Evolutionary conservation across 2,113 vertebrate genomes (phyloP).

Genomic region (Leptosomus discolor): DNA sequence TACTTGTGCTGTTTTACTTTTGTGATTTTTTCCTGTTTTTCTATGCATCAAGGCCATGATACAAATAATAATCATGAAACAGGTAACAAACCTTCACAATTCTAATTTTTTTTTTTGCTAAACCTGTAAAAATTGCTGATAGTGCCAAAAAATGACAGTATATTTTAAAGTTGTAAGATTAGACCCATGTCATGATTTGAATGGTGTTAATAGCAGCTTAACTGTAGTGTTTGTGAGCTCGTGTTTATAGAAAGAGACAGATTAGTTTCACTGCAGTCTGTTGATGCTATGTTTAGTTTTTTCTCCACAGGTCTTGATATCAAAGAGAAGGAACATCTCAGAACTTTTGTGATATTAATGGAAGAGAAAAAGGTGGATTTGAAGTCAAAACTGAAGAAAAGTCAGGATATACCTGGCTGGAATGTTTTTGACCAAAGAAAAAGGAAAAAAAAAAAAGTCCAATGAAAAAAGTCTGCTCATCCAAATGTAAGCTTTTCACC

Average conservation of each 20-base stretch:
- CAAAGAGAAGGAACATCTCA: background rate
- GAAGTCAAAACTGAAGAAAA: background rate
- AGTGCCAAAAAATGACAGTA: background rate
- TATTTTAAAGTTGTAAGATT: background rate
- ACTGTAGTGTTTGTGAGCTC: background rate
- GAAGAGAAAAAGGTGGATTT: background rate
- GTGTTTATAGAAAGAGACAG: background rate
- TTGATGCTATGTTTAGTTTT: background rate
- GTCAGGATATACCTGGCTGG: fast-evolving
- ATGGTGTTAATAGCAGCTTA: background rate
- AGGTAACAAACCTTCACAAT: background rate
- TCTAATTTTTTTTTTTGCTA: background rate
- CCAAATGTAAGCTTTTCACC: background rate
- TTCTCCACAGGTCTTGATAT: background rate
- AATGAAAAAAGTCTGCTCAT: background rate
- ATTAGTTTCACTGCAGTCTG: background rate
- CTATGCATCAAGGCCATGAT: background rate
- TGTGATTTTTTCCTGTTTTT: background rate
- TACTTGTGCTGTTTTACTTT: background rate
- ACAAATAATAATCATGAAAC: background rate
- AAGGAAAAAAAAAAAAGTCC: background rate
- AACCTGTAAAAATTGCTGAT: background rate
- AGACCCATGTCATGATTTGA: background rate
- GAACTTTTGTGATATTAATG: background rate
- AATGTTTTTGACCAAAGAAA: background rate